These are phyloP conservation scores for Porites cylindrica DNA, from an alignment of 92 coral and sea anemone species.

Conservation along the genomic window DNA sequence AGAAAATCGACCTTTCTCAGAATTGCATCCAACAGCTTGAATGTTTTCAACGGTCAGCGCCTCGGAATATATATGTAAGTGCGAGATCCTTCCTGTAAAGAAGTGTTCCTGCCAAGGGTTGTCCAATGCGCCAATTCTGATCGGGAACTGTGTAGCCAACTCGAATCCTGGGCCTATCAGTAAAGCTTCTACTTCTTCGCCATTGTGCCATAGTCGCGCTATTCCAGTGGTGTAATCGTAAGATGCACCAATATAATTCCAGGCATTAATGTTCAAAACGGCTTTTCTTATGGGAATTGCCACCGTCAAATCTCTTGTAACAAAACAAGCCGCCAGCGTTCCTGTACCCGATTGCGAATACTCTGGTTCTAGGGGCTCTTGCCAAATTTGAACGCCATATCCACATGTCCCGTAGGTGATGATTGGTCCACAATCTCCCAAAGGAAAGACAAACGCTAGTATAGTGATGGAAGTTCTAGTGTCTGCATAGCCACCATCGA, in stretches of 20 bases:
- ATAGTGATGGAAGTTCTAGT: slow-evolving; percentile 65
- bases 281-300: slow-evolving; percentile 7
- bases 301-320: slow-evolving; percentile 10
- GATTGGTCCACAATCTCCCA: slow-evolving; percentile 46
- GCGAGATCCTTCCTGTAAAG: slow-evolving; percentile 71
- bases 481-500: slow-evolving; percentile 48
- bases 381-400: slow-evolving; percentile 39
- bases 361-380: neutral
- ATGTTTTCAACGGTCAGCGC: slow-evolving; percentile 19
- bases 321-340: slow-evolving; percentile 4
- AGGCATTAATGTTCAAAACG: slow-evolving; percentile 2
- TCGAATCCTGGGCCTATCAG: neutral
- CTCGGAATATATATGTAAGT: slow-evolving; percentile 47
- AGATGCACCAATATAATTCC: slow-evolving; percentile 50
- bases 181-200: slow-evolving; percentile 29
- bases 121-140: slow-evolving; percentile 38
- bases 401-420: slow-evolving; percentile 13
- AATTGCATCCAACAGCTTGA: slow-evolving; percentile 28
- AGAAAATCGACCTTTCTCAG: neutral
- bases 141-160: slow-evolving; percentile 40
- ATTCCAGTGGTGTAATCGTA: slow-evolving; percentile 38
- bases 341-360: neutral
- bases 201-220: slow-evolving; percentile 51
- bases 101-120: slow-evolving; percentile 14
- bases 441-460: slow-evolving; percentile 66